Evolutionary conservation across 2,888 invertebrate genomes (phyloP).

Genomic region (Dryocosmus kuriphilus): DNA sequence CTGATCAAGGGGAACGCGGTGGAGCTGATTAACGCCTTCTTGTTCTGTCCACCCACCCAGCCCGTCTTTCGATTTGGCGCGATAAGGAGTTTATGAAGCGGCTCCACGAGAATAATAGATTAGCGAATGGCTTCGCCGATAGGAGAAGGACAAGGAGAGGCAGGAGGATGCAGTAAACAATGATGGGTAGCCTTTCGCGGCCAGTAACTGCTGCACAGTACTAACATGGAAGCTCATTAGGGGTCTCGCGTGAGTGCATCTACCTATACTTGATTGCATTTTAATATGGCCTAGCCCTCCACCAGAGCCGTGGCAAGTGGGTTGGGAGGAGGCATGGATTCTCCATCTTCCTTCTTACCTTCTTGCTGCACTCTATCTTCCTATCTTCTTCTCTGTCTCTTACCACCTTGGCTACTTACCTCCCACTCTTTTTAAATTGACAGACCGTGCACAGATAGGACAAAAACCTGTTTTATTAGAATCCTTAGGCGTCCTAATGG

Average conservation of each 20-base stretch:
- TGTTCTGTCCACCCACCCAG: constrained; percentile 65
- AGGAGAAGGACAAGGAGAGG: constrained; percentile 43
- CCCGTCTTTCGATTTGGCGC: constrained; percentile 56
- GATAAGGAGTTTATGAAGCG: constrained; percentile 71
- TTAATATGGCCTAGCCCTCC: constrained; percentile 66
- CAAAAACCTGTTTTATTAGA: constrained; percentile 61
- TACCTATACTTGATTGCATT: constrained; percentile 73
- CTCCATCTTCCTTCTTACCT: constrained; percentile 50
- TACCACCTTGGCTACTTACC: constrained; percentile 48
- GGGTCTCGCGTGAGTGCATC: constrained; percentile 70
- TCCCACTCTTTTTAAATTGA: constrained; percentile 56
- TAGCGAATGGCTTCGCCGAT: constrained; percentile 57
- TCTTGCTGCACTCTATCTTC: constrained; percentile 36
- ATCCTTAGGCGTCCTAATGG: constrained; percentile 57
- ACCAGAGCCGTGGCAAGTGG: constrained; percentile 47
- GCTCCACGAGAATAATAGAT: constrained; percentile 73
- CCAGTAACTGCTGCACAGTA: constrained; percentile 64
- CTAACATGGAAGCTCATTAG: constrained; percentile 75
- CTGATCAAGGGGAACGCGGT: constrained; percentile 34
- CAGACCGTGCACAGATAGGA: constrained; percentile 57
- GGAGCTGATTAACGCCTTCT: constrained; percentile 71
- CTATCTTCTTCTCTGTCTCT: constrained; percentile 45
- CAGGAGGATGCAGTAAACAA: constrained; percentile 67
- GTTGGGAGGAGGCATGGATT: constrained; percentile 51
- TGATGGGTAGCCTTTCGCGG: constrained; percentile 69